These are phyloP conservation scores for Cariama cristata DNA, from an alignment of 2,113 vertebrate genomes.

Conservation along the genomic window DNA sequence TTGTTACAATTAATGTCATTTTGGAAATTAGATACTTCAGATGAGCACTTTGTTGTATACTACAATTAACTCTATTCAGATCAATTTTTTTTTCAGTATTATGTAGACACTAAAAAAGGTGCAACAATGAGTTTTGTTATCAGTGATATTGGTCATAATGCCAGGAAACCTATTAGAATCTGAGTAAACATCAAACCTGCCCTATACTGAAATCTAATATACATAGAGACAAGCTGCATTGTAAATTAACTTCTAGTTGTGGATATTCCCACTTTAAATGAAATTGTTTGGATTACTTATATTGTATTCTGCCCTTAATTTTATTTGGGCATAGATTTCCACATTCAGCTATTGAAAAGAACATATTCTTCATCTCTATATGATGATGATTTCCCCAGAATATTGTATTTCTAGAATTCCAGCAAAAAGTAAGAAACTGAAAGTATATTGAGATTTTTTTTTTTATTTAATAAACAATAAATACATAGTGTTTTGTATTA, in stretches of 20 bases:
- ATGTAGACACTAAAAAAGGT: neutral
- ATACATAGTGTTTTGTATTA: neutral
- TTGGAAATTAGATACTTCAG: neutral
- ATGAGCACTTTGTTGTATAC: rapidly evolving
- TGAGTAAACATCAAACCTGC: neutral
- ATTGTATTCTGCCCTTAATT: neutral
- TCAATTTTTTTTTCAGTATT: neutral
- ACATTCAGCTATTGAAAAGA: neutral
- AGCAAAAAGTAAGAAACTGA: neutral
- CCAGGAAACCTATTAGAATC: neutral
- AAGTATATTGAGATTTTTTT: neutral
- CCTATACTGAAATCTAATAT: neutral
- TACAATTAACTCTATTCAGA: neutral
- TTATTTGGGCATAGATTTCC: neutral
- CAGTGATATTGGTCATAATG: neutral
- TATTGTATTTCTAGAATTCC: neutral
- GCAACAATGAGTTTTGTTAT: neutral
- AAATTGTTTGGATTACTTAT: neutral
- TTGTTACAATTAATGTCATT: neutral
- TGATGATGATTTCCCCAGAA: neutral
- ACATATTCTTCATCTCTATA: neutral
- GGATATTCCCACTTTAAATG: neutral
- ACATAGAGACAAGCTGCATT: neutral
- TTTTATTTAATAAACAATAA: neutral
- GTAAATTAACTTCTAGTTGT: neutral